Percentiles rank a stretch among this genome's conserved stretches.
These are phyloP conservation scores for Megaceryle alcyon DNA, from an alignment of 2,797 vertebrate species.

Conservation along the genomic window DNA sequence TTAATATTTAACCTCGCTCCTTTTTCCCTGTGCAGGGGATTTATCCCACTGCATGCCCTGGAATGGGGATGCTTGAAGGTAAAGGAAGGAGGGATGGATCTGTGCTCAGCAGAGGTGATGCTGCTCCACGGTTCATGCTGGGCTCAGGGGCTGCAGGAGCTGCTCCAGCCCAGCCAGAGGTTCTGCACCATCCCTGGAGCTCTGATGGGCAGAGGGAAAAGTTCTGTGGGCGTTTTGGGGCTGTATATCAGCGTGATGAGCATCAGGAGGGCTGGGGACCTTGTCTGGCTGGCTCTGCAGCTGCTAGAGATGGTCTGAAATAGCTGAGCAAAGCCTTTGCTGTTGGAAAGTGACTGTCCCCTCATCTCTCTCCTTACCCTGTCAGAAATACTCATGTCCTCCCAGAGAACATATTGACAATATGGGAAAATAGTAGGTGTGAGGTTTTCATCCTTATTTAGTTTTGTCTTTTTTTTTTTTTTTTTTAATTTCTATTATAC, in stretches of 20 bases:
- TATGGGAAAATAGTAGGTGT: background rate
- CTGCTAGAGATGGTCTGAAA: background rate
- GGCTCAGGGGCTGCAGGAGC: background rate
- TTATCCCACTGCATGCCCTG: background rate
- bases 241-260: background rate
- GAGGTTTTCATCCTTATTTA: background rate
- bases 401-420: background rate
- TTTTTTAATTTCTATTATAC: background rate
- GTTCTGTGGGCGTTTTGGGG: background rate
- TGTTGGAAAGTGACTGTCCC: background rate
- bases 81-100: background rate
- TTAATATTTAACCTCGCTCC: background rate
- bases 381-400: background rate
- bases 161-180: background rate
- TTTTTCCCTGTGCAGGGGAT: background rate
- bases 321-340: background rate
- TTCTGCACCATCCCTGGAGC: background rate
- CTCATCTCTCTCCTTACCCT: background rate
- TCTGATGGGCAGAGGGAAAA: background rate
- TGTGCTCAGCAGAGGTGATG: accelerated
- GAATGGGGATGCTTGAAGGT: accelerated
- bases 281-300: background rate
- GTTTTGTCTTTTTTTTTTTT: accelerated
- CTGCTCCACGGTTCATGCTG: accelerated
- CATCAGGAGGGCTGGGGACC: background rate